Conservation (phyloP, 2,113 vertebrate species). For the Ascaphus truei region DNA sequence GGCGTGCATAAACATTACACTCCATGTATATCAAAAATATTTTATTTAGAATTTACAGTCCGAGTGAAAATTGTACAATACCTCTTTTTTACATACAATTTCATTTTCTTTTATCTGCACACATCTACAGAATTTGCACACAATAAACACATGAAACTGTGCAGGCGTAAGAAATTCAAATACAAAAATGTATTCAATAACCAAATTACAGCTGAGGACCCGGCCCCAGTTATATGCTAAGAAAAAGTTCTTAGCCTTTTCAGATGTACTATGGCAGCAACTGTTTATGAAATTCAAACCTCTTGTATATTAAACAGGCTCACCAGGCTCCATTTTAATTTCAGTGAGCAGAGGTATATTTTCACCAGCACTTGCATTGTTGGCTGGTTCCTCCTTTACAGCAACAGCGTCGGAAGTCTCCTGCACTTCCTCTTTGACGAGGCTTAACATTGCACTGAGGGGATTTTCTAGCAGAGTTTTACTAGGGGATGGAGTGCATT, state of each 20-base stretch:
- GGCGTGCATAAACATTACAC: conserved; percentile 87
- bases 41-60: conserved; percentile 98
- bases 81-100: conserved; percentile 67
- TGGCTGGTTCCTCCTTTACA: conserved; percentile 77
- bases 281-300: conserved; percentile 58
- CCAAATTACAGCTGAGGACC: conserved; percentile 69
- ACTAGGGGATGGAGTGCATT: conserved; percentile 88
- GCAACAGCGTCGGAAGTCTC: conserved; percentile 62
- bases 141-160: conserved; percentile 80
- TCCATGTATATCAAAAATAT: conserved; percentile 97
- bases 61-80: conserved; percentile 77
- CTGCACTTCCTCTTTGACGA: conserved; percentile 76
- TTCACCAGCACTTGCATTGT: conserved; percentile 64
- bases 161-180: conserved; percentile 84
- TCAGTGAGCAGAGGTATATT: conserved; percentile 60
- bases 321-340: conserved; percentile 66
- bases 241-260: conserved; percentile 69
- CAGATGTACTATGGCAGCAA: conserved; percentile 61
- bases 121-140: conserved; percentile 78
- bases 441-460: conserved; percentile 76
- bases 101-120: conserved; percentile 70
- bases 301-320: conserved; percentile 49
- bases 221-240: conserved; percentile 69
- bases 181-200: conserved; percentile 99
- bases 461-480: conserved; percentile 86